Base-by-base conservation (phyloP, 2,113 vertebrate genomes). In the Rhea americana region DNA sequence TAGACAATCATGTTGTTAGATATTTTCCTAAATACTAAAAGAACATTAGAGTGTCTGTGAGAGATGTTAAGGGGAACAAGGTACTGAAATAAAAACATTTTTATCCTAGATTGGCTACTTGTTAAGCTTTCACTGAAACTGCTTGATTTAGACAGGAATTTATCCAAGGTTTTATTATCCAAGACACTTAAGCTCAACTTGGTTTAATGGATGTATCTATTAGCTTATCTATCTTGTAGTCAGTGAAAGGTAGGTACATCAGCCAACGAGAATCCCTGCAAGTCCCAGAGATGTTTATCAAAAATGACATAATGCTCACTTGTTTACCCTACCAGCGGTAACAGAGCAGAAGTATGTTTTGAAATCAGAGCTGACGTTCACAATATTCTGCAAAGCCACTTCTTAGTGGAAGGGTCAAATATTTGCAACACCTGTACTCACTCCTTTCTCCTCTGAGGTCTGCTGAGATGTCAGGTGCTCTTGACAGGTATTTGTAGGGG, bases 1-100 rank as follows among this genome's bases (percentile, higher is more conserved):
- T 78, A 96, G 84, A 92, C 96, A 95, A 96, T 96, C 92, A 61
- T 76, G 77, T 88, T 91, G 91, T 90, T 93, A 90, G 76, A 93
- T 93, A 82, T 85, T 95, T 94, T 96, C 94, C 79, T 82, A 72
- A 96, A 94, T 91, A 88, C 56, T 91, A 90, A 93, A 95, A 91
- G 86, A 93, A 86, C 7, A 4, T 91, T 95, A 78, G 5, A 90
- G 62, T 17, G 3, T 95, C 90, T 86, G 70, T 58, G 90, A 91
- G 91, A 72, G 66, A 83, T 88, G 83, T 88, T 93, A 93, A 82
- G 56, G 81, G 71, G 90, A 93, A 82, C 47, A 62, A 41, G 24
- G 80, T 22, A 61, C 47, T 35, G 73, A 90, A 96, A 93, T 74
- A 93, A 96, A 94, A 91, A 77, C 25, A 83, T 81, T 90, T 95